Evolutionary conservation across 2,888 invertebrate species (phyloP).

Genomic region (Pyralis farinalis): DNA sequence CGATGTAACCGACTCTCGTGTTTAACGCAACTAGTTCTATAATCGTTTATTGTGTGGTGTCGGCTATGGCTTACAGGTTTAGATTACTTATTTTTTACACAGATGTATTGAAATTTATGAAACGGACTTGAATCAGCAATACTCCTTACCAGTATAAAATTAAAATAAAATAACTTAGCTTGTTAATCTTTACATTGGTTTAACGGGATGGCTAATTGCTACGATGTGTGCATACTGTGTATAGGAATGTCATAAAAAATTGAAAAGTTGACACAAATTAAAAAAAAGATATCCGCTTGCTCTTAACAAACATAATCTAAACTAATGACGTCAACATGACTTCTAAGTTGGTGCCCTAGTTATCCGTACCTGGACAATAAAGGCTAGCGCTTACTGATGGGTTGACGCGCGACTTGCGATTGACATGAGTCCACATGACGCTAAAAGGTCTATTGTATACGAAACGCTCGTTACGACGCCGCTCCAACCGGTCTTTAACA

Average conservation of each 20-base stretch:
- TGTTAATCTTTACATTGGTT: too few relatives aligned
- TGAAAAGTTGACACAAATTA: too few relatives aligned
- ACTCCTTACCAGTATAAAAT: too few relatives aligned
- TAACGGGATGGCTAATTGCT: too few relatives aligned
- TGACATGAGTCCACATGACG: constrained; percentile 74
- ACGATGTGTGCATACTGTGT: too few relatives aligned
- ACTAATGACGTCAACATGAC: constrained; percentile 14
- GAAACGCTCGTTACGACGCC: constrained; percentile 70
- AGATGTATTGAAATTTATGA: too few relatives aligned
- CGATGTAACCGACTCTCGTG: constrained; percentile 58
- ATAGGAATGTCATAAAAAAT: too few relatives aligned
- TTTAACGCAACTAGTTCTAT: constrained; percentile 56
- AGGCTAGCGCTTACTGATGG: constrained; percentile 50
- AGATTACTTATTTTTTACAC: too few relatives aligned
- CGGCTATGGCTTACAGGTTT: too few relatives aligned
- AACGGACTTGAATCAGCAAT: too few relatives aligned
- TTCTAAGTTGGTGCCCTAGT: constrained; percentile 25
- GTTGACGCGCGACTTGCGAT: constrained; percentile 52
- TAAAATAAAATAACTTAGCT: too few relatives aligned
- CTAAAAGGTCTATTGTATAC: constrained; percentile 81
- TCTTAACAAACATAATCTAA: not conserved
- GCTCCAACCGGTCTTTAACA: constrained; percentile 76
- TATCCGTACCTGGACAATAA: constrained; percentile 41
- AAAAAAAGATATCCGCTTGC: too few relatives aligned
- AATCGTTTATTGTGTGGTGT: not conserved